Evolutionary conservation across 2,113 vertebrate species (phyloP).

Genomic region (Pluvialis apricaria): DNA sequence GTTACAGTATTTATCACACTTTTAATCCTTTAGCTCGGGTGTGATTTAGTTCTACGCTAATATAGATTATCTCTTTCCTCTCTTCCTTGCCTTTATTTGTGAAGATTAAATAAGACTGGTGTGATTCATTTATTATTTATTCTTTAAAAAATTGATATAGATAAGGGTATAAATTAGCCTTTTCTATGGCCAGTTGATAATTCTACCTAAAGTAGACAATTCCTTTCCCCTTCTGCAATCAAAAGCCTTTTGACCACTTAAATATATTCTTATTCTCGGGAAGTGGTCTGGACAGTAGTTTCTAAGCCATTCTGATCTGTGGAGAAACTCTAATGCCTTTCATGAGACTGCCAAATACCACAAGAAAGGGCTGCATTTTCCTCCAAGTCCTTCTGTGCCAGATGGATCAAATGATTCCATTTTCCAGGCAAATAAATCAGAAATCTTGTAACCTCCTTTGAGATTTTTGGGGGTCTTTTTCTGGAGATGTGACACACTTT

Average conservation of each 20-base stretch:
- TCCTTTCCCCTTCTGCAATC: slow-evolving; percentile 15
- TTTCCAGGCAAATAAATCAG: slow-evolving; percentile 61
- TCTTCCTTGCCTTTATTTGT: neutral
- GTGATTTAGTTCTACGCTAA: neutral
- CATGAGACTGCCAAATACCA: slow-evolving; percentile 58
- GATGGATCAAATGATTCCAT: slow-evolving; percentile 60
- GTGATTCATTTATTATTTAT: neutral
- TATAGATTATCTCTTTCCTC: neutral
- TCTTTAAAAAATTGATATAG: neutral
- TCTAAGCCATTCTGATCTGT: slow-evolving; percentile 52
- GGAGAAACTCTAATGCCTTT: slow-evolving; percentile 59
- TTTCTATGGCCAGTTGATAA: neutral
- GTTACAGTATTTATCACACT: neutral
- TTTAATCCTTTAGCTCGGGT: neutral
- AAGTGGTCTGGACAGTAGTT: slow-evolving; percentile 60
- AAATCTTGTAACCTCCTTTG: slow-evolving; percentile 37
- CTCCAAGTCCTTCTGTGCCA: slow-evolving; percentile 41
- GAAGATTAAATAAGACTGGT: neutral
- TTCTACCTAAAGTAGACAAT: neutral
- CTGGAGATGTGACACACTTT: neutral
- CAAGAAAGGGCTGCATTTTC: slow-evolving; percentile 50
- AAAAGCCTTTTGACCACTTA: slow-evolving; percentile 38
- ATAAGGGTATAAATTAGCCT: neutral
- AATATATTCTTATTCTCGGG: slow-evolving; percentile 25
- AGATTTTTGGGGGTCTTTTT: neutral